Evolutionary conservation across 2,113 vertebrate species (phyloP).

Genomic region (Hymenochirus boettgeri): DNA sequence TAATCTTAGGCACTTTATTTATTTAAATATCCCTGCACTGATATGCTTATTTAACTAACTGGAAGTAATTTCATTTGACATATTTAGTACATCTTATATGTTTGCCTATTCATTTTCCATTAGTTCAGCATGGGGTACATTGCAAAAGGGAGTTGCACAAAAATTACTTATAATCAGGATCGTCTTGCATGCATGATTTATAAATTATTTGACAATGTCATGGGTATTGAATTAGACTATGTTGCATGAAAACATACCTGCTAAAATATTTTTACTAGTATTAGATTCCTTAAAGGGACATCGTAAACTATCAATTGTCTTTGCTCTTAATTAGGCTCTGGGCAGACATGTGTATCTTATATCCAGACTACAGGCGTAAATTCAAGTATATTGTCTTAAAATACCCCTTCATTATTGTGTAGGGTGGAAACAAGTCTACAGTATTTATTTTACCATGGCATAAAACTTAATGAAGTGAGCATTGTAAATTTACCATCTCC

Average conservation of each 20-base stretch:
- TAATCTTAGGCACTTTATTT: constrained; percentile 45
- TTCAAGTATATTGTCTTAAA: no score
- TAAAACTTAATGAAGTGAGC: no score
- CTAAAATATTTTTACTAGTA: neutral
- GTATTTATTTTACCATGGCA: no score
- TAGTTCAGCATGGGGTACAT: constrained; percentile 45
- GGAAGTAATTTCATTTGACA: constrained; percentile 49
- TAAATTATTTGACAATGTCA: constrained; percentile 34
- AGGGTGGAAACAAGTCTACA: no score
- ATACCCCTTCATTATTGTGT: no score
- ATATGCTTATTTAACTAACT: constrained; percentile 49
- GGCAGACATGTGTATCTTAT: no score
- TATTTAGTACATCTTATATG: constrained; percentile 45
- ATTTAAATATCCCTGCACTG: constrained; percentile 42
- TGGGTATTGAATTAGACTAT: constrained; percentile 26
- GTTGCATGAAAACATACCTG: constrained; percentile 11
- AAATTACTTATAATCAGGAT: constrained; percentile 41
- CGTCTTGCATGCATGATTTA: constrained; percentile 26
- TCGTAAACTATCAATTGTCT: no score
- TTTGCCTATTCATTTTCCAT: constrained; percentile 46
- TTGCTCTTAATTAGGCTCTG: no score
- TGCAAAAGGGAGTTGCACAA: constrained; percentile 39
- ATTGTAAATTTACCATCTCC: no score
- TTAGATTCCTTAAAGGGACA: neutral
- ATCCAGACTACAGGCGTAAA: no score